Percentiles rank a stretch among this genome's conserved stretches.
These are phyloP conservation scores for Drosophila antonietae DNA, from an alignment of 2,888 invertebrate species.

Conservation along the genomic window DNA sequence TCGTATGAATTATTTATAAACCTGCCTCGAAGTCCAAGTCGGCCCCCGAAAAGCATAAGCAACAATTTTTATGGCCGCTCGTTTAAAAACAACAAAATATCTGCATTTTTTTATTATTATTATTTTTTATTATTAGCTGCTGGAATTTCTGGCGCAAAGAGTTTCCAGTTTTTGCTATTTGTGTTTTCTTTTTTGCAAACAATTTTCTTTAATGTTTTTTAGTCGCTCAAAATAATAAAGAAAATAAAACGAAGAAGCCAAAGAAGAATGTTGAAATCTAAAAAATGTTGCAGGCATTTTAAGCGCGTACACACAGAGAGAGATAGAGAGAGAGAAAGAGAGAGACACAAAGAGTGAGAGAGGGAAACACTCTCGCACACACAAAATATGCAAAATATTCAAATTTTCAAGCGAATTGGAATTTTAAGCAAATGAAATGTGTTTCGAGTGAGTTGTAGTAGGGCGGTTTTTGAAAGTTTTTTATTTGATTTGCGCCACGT, in stretches of 20 bases:
- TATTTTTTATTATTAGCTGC: slow-evolving; percentile 72
- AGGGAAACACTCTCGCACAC: slow-evolving; percentile 18
- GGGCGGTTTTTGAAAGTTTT: slow-evolving; percentile 31
- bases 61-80: slow-evolving; percentile 71
- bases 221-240: slow-evolving; percentile 21
- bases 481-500: slow-evolving; percentile 14
- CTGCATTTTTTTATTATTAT: slow-evolving; percentile 58
- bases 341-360: slow-evolving; percentile 5
- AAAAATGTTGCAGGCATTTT: slow-evolving; percentile 65
- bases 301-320: slow-evolving; percentile 24
- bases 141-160: slow-evolving; percentile 65
- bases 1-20: slow-evolving; percentile 78
- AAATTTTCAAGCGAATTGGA: slow-evolving; percentile 77
- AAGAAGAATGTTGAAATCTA: slow-evolving; percentile 39
- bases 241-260: not conserved
- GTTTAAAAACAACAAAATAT: slow-evolving; percentile 50
- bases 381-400: slow-evolving; percentile 77
- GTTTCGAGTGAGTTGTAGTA: slow-evolving; percentile 51
- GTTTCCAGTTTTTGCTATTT: slow-evolving; percentile 42
- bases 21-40: slow-evolving; percentile 42
- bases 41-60: slow-evolving; percentile 59
- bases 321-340: slow-evolving; percentile 1
- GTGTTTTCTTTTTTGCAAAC: slow-evolving; percentile 22
- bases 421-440: slow-evolving; percentile 77
- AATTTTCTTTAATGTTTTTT: slow-evolving; percentile 50